phyloP scores from a whole-genome alignment of 2,888 invertebrate species.

The Carcina quercana region DNA sequence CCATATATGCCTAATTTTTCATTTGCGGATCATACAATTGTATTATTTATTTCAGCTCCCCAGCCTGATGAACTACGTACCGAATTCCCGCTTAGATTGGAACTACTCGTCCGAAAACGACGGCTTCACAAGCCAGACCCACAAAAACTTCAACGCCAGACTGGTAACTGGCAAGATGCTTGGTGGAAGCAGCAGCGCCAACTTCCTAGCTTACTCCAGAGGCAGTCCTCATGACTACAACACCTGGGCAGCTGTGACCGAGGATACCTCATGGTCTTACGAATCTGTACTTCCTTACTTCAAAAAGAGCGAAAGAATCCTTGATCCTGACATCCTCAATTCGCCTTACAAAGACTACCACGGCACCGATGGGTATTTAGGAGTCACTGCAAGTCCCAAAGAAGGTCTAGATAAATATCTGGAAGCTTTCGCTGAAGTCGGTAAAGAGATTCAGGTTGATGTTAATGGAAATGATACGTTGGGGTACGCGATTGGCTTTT shows the following conservation, averaged over 20 bases:
- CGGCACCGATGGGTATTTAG: constrained; percentile 24
- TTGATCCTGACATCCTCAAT: constrained; percentile 16
- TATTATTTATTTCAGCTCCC: constrained; percentile 13
- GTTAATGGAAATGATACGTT: constrained; percentile 32
- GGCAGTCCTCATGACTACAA: constrained; percentile 23
- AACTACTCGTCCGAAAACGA: constrained; percentile 20
- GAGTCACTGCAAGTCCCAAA: constrained; percentile 19
- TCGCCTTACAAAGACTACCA: constrained; percentile 11
- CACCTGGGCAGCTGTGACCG: constrained; percentile 21
- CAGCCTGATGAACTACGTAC: constrained; percentile 6
- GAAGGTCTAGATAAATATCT: constrained; percentile 5
- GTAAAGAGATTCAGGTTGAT: constrained; percentile 15
- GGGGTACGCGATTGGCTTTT: constrained; percentile 31
- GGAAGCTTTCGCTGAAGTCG: neutral
- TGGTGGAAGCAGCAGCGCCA: constrained; percentile 23
- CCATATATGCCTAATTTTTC: too few relatives aligned
- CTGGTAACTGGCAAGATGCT: constrained; percentile 20
- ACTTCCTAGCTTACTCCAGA: constrained; percentile 22
- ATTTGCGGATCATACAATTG: too few relatives aligned
- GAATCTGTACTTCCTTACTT: constrained; percentile 22
- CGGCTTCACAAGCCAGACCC: constrained; percentile 10
- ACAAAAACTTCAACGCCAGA: constrained; percentile 10
- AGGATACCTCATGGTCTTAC: constrained; percentile 23
- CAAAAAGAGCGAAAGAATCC: constrained; percentile 23
- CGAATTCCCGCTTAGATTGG: constrained; percentile 16